Base-by-base conservation (phyloP, 2,797 vertebrate genomes). In the Sternotherus odoratus region DNA sequence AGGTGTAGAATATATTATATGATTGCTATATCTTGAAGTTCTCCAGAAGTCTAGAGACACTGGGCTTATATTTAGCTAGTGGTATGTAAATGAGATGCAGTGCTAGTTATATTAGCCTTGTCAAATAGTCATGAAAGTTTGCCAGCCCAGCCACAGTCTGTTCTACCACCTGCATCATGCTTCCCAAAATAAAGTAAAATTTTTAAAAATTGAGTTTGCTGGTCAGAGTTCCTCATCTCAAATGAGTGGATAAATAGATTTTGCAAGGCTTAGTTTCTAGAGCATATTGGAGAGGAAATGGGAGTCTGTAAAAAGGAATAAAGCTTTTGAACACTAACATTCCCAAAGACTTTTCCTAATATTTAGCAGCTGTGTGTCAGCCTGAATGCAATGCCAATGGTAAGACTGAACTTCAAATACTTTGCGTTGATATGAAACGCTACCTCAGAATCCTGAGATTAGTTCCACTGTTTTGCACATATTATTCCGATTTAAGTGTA, bases 51-150 rank as follows among this genome's bases (percentile, higher is more conserved):
- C 50, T 79, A 92, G 78, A 82, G 78, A 82, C 75, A 7, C 3
- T 39, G n/a, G 63, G 80, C 23, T 94, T 91, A 75, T 17, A 91
- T 89, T 88, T 90, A 95, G 84, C 12, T 83, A 87, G 82, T 2
- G 13, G 33, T 63, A 49, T 0, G 0, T 4, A 43, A 94, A 66
- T 6, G 50, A 91, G 87, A 77, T 0, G 36, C 3, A 91, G 60
- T 15, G 24, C 16, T 43, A 49, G 51, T 43, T 90, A 26, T 3
- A 91, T 39, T 56, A 78, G 75, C 63, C 75, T 72, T 19, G 13
- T 54, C 78, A 69, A 94, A 48, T 15, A 85, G 60, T 36, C 86
- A 7, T 8, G 33, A 39, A 81, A 8, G 4, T 48, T 49, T 81
- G 54, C 23, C 56, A 86, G 46, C 16, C 49, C 46, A 80, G 79